Percentiles rank a stretch among this genome's conserved stretches.
Conservation (phyloP, 2,797 vertebrate species). For the Semaprochilodus insignis region DNA sequence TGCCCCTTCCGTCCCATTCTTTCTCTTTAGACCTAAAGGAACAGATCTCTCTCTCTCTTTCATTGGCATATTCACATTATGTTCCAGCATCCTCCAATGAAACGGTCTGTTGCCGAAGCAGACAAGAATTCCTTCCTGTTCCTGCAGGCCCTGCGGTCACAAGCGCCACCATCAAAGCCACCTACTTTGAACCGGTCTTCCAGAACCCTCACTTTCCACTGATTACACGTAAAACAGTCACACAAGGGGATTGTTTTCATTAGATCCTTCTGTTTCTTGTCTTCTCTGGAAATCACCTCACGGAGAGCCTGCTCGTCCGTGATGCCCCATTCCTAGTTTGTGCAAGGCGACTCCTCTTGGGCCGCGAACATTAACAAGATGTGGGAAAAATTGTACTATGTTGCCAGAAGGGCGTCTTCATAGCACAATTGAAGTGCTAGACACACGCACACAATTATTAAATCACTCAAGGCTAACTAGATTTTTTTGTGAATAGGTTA, state of each 20-base stretch:
- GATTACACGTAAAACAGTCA: slow-evolving; percentile 74
- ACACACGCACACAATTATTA: slow-evolving; percentile 13
- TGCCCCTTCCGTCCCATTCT: background rate
- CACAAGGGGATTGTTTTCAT: slow-evolving; percentile 60
- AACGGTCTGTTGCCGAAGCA: slow-evolving; percentile 54
- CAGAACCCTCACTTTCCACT: slow-evolving; percentile 71
- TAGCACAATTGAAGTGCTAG: slow-evolving; percentile 11
- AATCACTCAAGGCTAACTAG: slow-evolving; percentile 35
- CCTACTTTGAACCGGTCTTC: slow-evolving; percentile 65
- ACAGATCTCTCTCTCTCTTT: slow-evolving; percentile 55
- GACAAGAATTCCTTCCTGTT: slow-evolving; percentile 44
- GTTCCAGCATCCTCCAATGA: slow-evolving; percentile 54
- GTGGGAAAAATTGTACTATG: background rate
- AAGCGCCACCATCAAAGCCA: slow-evolving; percentile 55
- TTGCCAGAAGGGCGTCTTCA: slow-evolving; percentile 1
- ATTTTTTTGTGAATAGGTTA: slow-evolving; percentile 31
- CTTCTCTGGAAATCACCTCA: slow-evolving; percentile 35
- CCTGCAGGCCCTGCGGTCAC: slow-evolving; percentile 69
- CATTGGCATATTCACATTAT: slow-evolving; percentile 60
- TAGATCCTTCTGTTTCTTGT: slow-evolving; percentile 54
- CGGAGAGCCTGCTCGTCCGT: background rate
- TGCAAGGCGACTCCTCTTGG: slow-evolving; percentile 4
- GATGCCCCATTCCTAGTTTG: slow-evolving; percentile 1
- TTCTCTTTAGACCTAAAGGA: slow-evolving; percentile 49
- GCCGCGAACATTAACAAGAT: slow-evolving; percentile 28